A percentile compares a stretch with the other conserved stretches of the same genome.
These are phyloP conservation scores for Hippopotamyrus pictus DNA, from an alignment of 2,797 vertebrate species.

Conservation along the genomic window DNA sequence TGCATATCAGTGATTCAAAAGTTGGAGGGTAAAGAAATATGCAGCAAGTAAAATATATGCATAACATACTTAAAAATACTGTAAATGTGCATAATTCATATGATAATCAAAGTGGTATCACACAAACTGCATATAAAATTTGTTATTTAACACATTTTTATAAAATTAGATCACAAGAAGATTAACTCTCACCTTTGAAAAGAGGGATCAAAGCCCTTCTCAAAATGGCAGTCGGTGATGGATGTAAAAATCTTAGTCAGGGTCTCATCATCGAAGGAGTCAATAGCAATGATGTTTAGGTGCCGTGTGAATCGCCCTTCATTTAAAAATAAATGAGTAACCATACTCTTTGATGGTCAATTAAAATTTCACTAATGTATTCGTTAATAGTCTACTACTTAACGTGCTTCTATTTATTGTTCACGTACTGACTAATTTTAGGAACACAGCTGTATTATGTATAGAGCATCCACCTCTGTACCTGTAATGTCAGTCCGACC, in stretches of 20 bases:
- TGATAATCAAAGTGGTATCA: neutral
- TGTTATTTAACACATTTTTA: neutral
- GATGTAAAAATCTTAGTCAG: constrained; percentile 82
- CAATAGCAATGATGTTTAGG: constrained; percentile 78
- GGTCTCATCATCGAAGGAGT: constrained; percentile 78
- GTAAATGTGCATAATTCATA: neutral
- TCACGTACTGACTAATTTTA: neutral
- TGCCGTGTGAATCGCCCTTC: constrained; percentile 85
- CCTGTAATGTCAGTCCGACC: constrained; percentile 88
- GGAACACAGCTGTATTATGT: neutral
- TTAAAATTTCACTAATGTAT: neutral
- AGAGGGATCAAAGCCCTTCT: constrained; percentile 71
- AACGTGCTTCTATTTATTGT: neutral
- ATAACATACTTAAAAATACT: neutral
- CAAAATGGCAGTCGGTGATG: constrained; percentile 85
- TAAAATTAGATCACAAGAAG: neutral
- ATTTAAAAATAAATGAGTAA: constrained; percentile 25
- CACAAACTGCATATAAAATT: neutral
- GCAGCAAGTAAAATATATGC: neutral
- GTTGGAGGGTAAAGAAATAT: neutral
- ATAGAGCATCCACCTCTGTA: constrained; percentile 38
- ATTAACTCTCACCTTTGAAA: constrained; percentile 68
- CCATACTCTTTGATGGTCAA: constrained; percentile 1
- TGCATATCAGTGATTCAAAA: neutral
- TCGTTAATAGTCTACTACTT: neutral